Evolutionary conservation across 2,113 vertebrate genomes (phyloP), one percentile per base, ranked within the genome.

Genomic region (Vireo altiloquus): DNA sequence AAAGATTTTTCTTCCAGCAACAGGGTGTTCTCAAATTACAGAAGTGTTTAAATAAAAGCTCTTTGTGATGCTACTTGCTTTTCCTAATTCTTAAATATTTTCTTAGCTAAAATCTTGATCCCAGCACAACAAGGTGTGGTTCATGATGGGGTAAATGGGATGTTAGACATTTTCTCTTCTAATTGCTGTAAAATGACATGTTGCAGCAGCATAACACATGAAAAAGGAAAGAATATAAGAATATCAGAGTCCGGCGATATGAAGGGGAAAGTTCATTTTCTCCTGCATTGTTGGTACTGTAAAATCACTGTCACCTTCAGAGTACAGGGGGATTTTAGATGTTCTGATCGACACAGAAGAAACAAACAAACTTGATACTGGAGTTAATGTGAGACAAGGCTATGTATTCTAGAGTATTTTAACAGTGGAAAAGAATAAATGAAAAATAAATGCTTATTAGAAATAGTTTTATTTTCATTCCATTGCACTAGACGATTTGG

Each of bases 331-430:
- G 10, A 46, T 44, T 71, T 90, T 50, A 78, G 21, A 23, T 87
- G 7, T 75, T 77, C 42, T 47, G 33, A 37, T 22, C 33, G 23
- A 57, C 52, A 31, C 7, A 76, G 39, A 87, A 83, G 59, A 89
- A 80, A 33, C 15, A 88, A 80, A 72, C 3, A 86, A 72, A 72
- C 15, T 23, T 59, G 78, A 33, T 17, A 39, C 7, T 1, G 3
- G 27, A 64, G 18, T 60, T 59, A 39, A 59, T 10, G 70, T 3
- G 2, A 56, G 4, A 42, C 8, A 0, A 2, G 31, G 56, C 3
- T 63, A 47, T 4, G 2, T 54, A 20, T 75, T 56, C 11, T 50
- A 69, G 72, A 89, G 14, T 19, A 59, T 49, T 79, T 14, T 2
- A 57, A 57, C 89, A 83, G 59, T 18, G 0, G 19, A 76, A 39